Evolutionary conservation across 2,797 vertebrate genomes (phyloP).

Genomic region (Lacerta bilineata): DNA sequence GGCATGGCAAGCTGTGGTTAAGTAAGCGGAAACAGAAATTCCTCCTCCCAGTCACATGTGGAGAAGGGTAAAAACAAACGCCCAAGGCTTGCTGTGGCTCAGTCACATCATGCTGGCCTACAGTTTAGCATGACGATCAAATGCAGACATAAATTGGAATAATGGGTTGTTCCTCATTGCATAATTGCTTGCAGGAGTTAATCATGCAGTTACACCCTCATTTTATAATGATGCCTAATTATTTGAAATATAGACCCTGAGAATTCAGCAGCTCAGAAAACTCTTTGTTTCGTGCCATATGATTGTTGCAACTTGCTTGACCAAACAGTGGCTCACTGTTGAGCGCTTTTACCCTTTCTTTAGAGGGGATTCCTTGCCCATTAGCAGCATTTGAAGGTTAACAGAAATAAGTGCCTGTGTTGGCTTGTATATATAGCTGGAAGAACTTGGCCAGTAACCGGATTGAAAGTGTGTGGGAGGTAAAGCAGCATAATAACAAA

Average conservation of each 20-base stretch:
- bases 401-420: no score
- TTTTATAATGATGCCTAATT: constrained; percentile 15
- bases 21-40: no score
- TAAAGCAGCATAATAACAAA: background rate
- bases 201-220: constrained; percentile 8
- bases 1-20: no score
- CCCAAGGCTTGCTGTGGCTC: no score
- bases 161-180: background rate
- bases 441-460: background rate
- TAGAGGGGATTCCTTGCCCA: no score
- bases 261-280: background rate
- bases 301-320: background rate
- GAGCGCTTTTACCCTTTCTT: constrained; percentile 18
- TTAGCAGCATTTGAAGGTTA: background rate
- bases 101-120: no score
- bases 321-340: background rate
- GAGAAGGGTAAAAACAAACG: no score
- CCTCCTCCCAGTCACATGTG: no score
- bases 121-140: no score
- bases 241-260: constrained; percentile 10
- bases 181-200: background rate
- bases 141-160: background rate
- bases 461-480: background rate
- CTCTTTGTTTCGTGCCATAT: background rate
- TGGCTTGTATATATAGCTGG: background rate